Evolutionary conservation across 1,140 invertebrate genomes (phyloP).

Genomic region (Saccostrea cuccullata): DNA sequence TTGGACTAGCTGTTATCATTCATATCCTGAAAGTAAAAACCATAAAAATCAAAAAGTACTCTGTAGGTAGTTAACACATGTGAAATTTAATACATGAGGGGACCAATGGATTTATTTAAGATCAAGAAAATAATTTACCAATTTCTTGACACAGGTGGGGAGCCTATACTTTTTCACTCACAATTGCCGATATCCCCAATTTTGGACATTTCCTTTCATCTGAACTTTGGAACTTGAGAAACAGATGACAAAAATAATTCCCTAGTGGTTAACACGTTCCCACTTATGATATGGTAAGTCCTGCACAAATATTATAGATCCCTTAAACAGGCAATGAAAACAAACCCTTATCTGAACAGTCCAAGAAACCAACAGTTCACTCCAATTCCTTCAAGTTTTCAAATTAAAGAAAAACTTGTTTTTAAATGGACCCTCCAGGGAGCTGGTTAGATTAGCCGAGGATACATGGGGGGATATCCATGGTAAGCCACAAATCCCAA

Average conservation of each 20-base stretch:
- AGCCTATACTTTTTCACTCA: neutral
- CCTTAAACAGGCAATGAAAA: constrained; percentile 19
- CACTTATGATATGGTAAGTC: constrained; percentile 17
- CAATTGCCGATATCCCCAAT: neutral
- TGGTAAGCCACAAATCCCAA: constrained; percentile 32
- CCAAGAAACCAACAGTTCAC: constrained; percentile 36
- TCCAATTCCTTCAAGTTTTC: constrained; percentile 31
- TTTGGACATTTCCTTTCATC: neutral
- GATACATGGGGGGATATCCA: constrained; percentile 8
- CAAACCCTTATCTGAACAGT: constrained; percentile 24
- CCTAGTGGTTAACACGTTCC: neutral
- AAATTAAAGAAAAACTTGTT: constrained; percentile 37
- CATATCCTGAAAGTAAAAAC: neutral
- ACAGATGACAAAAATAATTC: neutral
- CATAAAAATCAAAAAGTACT: neutral
- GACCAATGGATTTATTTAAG: neutral
- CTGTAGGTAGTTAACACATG: too few relatives aligned
- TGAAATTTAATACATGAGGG: neutral
- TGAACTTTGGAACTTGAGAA: neutral
- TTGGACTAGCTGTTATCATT: neutral
- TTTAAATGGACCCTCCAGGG: constrained; percentile 30
- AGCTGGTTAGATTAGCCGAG: neutral
- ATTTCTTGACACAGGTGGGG: neutral
- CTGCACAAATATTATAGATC: constrained; percentile 19
- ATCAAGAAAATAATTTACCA: neutral